Evolutionary conservation across 2,888 invertebrate species (phyloP).

Genomic region (Drosophila histrio): DNA sequence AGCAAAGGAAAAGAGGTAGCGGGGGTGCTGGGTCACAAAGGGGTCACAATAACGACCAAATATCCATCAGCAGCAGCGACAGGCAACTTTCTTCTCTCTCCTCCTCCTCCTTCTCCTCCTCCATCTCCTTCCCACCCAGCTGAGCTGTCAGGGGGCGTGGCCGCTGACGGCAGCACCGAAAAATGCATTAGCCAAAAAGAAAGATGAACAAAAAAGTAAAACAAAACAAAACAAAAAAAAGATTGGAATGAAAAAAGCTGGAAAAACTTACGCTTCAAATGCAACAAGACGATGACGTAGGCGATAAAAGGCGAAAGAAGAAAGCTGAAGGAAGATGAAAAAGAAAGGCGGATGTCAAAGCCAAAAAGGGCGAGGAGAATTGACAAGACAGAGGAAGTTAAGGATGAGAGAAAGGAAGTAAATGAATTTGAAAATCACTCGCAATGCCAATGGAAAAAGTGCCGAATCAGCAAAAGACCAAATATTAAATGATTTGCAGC

Average conservation of each 20-base stretch:
- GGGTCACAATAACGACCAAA: conserved; percentile 62
- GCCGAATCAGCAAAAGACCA: conserved; percentile 56
- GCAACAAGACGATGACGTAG: conserved; percentile 43
- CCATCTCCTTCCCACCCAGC: background rate
- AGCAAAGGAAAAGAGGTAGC: background rate
- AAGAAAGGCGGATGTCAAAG: conserved; percentile 20
- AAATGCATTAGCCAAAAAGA: conserved; percentile 45
- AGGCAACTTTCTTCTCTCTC: background rate
- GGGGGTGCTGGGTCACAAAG: background rate
- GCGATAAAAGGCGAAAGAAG: conserved; percentile 23
- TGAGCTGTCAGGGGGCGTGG: conserved; percentile 9
- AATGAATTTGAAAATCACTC: conserved; percentile 60
- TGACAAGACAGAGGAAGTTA: background rate
- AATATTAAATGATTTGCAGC: conserved; percentile 64
- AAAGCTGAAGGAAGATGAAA: background rate
- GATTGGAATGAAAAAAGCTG: background rate
- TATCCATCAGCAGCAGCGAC: conserved; percentile 57
- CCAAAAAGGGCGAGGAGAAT: conserved; percentile 7
- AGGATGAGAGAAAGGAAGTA: conserved; percentile 13
- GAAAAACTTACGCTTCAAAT: conserved; percentile 32
- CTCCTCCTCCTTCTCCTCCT: background rate
- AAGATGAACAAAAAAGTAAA: conserved; percentile 3
- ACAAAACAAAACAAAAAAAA: background rate
- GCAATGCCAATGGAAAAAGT: conserved; percentile 54
- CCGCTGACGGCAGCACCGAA: conserved; percentile 39